Evolutionary conservation across 1,140 invertebrate genomes (phyloP).

Genomic region (Neotoxoptera formosana): DNA sequence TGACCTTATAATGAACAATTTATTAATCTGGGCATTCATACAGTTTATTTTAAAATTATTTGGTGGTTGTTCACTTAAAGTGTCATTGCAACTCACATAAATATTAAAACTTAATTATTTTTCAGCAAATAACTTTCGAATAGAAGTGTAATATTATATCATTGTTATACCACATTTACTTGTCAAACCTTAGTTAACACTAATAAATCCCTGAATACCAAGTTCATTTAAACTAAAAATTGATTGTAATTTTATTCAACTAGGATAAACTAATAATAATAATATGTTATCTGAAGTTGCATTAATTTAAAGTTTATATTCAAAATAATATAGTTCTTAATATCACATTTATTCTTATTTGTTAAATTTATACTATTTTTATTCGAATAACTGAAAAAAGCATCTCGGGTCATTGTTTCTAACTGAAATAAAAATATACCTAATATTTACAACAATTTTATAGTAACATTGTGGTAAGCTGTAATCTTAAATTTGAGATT

Average conservation of each 20-base stretch:
- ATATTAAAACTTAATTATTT: slow-evolving; percentile 22
- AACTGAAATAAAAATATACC: background rate
- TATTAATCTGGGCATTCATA: no score
- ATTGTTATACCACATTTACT: background rate
- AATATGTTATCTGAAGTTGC: background rate
- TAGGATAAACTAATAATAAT: background rate
- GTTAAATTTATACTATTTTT: background rate
- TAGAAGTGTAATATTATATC: background rate
- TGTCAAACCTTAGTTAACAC: background rate
- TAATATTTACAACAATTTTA: background rate
- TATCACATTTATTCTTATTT: background rate
- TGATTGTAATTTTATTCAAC: background rate
- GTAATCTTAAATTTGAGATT: background rate
- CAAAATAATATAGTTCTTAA: background rate
- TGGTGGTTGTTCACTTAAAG: background rate
- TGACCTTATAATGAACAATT: background rate
- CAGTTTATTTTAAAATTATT: background rate
- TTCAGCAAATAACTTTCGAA: background rate
- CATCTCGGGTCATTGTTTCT: background rate
- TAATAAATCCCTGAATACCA: background rate
- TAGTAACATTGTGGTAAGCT: background rate
- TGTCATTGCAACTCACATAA: background rate
- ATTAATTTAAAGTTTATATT: background rate
- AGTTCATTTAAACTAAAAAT: background rate
- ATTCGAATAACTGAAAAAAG: background rate